Percentiles rank a stretch among this genome's conserved stretches.
These are phyloP conservation scores for Coracopsis vasa DNA, from an alignment of 2,113 vertebrate species.

Conservation along the genomic window DNA sequence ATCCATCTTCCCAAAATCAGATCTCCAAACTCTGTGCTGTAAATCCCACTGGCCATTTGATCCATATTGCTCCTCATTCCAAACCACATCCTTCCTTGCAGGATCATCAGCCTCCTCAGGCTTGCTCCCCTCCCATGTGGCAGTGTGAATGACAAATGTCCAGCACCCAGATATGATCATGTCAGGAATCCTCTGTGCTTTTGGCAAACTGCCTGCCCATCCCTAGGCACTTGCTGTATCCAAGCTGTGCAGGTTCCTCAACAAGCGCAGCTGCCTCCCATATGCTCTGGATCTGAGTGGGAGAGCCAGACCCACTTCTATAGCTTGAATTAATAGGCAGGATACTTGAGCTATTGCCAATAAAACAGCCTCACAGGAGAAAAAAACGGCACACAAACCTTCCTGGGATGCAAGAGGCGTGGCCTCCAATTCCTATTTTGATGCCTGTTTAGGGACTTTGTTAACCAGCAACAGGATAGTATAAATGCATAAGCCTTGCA, in stretches of 20 bases:
- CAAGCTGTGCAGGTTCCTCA: conserved; percentile 17
- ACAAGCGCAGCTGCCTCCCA: conserved; percentile 6
- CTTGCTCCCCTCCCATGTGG: not conserved
- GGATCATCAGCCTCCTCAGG: not conserved
- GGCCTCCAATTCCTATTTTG: not conserved
- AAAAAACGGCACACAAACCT: not conserved
- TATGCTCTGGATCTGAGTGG: not conserved
- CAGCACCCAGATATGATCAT: not conserved
- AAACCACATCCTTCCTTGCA: not conserved
- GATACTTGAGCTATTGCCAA: conserved; percentile 3
- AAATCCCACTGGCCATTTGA: not conserved
- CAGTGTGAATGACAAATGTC: not conserved
- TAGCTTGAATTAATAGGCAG: not conserved
- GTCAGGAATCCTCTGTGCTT: not conserved
- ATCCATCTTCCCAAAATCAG: not conserved
- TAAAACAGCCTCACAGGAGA: not conserved
- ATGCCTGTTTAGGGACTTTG: not conserved
- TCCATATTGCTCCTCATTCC: not conserved
- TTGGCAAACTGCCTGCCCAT: not conserved
- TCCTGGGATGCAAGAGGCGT: not conserved
- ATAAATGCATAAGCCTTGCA: not conserved
- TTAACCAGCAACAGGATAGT: not conserved
- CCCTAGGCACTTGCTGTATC: conserved; percentile 14
- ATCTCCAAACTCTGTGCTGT: not conserved
- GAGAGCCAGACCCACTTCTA: not conserved